Evolutionary conservation across 2,113 vertebrate genomes (phyloP).

Genomic region (Peromyscus californicus): DNA sequence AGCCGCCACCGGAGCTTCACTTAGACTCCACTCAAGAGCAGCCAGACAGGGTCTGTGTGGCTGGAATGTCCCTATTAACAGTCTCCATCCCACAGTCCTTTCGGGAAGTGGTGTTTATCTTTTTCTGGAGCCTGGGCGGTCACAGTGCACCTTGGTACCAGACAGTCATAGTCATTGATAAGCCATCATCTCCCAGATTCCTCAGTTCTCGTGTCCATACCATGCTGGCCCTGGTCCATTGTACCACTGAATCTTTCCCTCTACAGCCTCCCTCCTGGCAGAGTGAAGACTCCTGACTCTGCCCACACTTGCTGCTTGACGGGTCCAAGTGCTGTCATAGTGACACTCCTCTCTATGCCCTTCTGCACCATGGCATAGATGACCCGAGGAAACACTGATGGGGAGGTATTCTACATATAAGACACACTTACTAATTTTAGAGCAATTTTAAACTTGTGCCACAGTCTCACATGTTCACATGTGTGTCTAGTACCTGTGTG

Average conservation of each 20-base stretch:
- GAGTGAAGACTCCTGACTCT: too few relatives aligned
- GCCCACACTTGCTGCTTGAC: too few relatives aligned
- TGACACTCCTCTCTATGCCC: conserved; percentile 47
- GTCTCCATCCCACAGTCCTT: not conserved
- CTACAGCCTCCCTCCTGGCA: not conserved
- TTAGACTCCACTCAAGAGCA: not conserved
- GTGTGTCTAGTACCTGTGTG: not conserved
- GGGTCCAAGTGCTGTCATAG: not conserved
- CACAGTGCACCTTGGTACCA: not conserved
- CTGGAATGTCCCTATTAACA: not conserved
- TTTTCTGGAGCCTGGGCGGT: not conserved
- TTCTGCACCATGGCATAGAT: conserved; percentile 85
- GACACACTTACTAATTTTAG: not conserved
- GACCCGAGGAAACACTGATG: conserved; percentile 76
- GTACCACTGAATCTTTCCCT: rapidly evolving
- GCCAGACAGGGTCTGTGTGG: not conserved
- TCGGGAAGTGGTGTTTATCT: not conserved
- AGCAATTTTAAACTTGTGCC: not conserved
- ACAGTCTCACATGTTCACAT: rapidly evolving
- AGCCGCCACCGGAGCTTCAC: not conserved
- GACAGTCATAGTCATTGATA: not conserved
- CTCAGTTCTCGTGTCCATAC: too few relatives aligned
- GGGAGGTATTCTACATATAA: conserved; percentile 65
- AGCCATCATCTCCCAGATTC: not conserved
- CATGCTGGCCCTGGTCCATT: not conserved